These are phyloP conservation scores for Drosophila rellima DNA, from an alignment of 2,888 invertebrate species.

Conservation along the genomic window DNA sequence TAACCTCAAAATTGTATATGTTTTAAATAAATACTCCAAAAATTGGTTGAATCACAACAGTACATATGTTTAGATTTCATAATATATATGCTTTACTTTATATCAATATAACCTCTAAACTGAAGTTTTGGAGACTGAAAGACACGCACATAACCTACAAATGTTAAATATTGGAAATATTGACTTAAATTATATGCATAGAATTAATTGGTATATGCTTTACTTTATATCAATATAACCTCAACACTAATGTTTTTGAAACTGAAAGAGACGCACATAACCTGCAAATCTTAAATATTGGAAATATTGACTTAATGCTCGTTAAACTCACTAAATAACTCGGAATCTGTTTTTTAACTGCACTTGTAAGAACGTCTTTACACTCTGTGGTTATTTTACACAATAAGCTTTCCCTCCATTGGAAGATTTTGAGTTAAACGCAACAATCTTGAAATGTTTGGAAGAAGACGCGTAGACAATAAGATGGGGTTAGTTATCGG, in stretches of 20 bases:
- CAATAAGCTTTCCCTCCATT: background rate
- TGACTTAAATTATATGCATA: too few species aligned
- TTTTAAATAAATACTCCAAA: background rate
- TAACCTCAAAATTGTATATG: background rate
- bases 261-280: background rate
- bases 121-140: background rate
- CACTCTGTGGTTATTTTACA: background rate
- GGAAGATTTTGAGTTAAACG: background rate
- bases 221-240: background rate
- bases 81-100: background rate
- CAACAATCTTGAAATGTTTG: slow-evolving; percentile 12
- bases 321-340: background rate
- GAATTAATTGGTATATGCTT: too few species aligned
- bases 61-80: background rate
- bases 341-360: background rate
- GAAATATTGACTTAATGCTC: background rate
- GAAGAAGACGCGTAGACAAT: slow-evolving; percentile 2
- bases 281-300: background rate
- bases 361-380: background rate
- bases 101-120: background rate
- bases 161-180: background rate
- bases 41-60: background rate
- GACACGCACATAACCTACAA: background rate
- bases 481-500: slow-evolving; percentile 7
- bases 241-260: background rate